A percentile compares a stretch with the other conserved stretches of the same genome.
phyloP scores from a whole-genome alignment of 2,797 vertebrate genomes.

The Gymnodraco acuticeps region DNA sequence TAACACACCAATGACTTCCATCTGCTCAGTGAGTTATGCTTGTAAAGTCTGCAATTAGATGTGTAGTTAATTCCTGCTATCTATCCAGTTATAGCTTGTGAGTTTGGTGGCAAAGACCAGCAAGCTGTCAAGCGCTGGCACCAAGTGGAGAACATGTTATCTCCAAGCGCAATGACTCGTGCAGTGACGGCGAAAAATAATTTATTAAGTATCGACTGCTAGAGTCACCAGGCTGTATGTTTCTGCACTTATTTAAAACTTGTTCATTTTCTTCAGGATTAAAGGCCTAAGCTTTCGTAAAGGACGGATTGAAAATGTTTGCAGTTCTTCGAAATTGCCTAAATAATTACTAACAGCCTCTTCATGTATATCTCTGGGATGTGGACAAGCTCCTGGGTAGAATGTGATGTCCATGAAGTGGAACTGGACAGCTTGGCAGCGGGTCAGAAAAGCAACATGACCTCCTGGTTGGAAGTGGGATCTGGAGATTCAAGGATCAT shows the following conservation, averaged over 20 bases:
- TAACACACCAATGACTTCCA: slow-evolving; percentile 70
- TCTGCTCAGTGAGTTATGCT: slow-evolving; percentile 75
- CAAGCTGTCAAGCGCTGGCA: slow-evolving; percentile 72
- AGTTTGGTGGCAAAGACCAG: slow-evolving; percentile 71
- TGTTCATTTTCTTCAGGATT: slow-evolving; percentile 18
- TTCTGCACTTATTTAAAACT: slow-evolving; percentile 29
- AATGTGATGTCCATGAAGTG: slow-evolving; percentile 51
- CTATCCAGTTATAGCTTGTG: slow-evolving; percentile 69
- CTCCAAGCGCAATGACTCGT: slow-evolving; percentile 59
- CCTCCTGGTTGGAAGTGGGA: slow-evolving; percentile 33
- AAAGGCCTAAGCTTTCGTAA: not conserved
- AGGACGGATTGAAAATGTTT: slow-evolving; percentile 11
- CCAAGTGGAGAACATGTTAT: slow-evolving; percentile 69
- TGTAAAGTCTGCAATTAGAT: slow-evolving; percentile 78
- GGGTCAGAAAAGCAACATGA: slow-evolving; percentile 42
- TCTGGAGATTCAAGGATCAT: slow-evolving; percentile 61
- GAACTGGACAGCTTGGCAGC: slow-evolving; percentile 55
- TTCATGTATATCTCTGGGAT: slow-evolving; percentile 38
- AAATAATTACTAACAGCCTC: slow-evolving; percentile 38
- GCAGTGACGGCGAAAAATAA: slow-evolving; percentile 49
- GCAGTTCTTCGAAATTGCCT: slow-evolving; percentile 6
- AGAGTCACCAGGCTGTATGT: slow-evolving; percentile 38
- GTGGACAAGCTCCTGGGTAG: slow-evolving; percentile 28
- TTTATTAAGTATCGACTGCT: slow-evolving; percentile 47
- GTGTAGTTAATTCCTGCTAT: slow-evolving; percentile 75